Conservation (phyloP, 2,888 invertebrate species). For the Spisula subtruncata region DNA sequence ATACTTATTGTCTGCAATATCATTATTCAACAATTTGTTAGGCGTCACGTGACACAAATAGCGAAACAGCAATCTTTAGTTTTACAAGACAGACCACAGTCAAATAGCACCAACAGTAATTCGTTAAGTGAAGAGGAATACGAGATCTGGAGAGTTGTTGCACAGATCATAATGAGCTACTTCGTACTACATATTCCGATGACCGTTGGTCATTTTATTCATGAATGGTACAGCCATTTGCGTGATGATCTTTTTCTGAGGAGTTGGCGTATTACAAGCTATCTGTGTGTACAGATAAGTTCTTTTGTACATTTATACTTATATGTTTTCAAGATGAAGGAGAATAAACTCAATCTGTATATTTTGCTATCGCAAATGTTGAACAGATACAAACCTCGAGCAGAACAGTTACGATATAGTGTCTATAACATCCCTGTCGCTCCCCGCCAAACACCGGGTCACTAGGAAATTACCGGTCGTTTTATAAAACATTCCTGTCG, state of each 20-base stretch:
- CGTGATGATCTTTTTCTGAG: not conserved
- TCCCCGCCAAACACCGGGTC: too few relatives aligned
- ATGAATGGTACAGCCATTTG: not conserved
- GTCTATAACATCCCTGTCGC: not conserved
- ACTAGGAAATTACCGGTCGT: too few relatives aligned
- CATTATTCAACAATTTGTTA: not conserved
- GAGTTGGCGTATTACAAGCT: not conserved
- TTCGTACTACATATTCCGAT: not conserved
- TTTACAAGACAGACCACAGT: not conserved
- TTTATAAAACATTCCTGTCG: too few relatives aligned
- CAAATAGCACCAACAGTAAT: too few relatives aligned
- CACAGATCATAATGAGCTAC: not conserved
- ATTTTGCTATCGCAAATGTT: not conserved
- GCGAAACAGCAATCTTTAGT: not conserved
- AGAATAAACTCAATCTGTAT: not conserved
- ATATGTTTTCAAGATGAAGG: slow-evolving; percentile 17
- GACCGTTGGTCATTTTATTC: not conserved
- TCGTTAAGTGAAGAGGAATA: not conserved
- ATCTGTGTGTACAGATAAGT: too few relatives aligned
- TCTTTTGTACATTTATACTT: not conserved
- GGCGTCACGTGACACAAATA: too few relatives aligned
- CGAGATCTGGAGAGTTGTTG: not conserved
- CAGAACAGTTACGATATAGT: not conserved
- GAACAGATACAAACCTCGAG: not conserved
- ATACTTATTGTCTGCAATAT: not conserved